A percentile compares a stretch with the other conserved stretches of the same genome.
phyloP scores from a whole-genome alignment of 2,113 vertebrate species.

The Tachysurus fulvidraco region DNA sequence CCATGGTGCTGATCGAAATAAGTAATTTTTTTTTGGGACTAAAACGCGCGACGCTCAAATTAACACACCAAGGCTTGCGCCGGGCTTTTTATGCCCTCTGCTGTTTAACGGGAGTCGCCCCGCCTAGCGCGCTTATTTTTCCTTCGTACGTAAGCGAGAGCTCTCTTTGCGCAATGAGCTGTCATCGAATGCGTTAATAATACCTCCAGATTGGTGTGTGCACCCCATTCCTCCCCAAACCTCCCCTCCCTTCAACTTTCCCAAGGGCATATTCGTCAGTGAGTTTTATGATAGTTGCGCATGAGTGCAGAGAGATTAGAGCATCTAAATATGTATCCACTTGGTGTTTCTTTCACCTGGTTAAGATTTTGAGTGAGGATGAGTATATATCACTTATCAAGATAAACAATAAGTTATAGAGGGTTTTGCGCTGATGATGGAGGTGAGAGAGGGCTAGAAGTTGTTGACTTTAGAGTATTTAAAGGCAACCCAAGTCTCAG shows the following conservation, averaged over 20 bases:
- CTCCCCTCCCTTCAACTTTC: background rate
- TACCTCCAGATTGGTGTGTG: constrained; percentile 32
- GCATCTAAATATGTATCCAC: background rate
- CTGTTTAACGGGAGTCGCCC: constrained; percentile 42
- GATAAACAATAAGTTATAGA: background rate
- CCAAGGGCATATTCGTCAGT: constrained; percentile 24
- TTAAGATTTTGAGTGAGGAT: background rate
- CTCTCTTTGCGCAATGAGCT: constrained; percentile 55
- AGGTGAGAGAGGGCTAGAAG: too few species aligned
- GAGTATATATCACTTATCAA: background rate
- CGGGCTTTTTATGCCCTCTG: constrained; percentile 53
- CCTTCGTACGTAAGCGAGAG: constrained; percentile 58
- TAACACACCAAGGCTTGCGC: constrained; percentile 13
- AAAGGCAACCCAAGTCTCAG: background rate
- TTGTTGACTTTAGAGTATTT: background rate
- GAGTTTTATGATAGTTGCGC: background rate
- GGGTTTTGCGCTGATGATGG: background rate
- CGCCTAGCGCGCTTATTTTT: constrained; percentile 55
- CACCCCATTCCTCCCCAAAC: background rate
- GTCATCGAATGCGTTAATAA: constrained; percentile 50
- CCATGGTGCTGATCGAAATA: constrained; percentile 62
- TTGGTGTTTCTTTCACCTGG: background rate
- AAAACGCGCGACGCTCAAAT: constrained; percentile 33
- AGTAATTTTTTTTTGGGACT: constrained; percentile 10
- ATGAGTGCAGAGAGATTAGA: background rate